Conservation (phyloP, 2,888 invertebrate genomes). For the Hesperia comma region DNA sequence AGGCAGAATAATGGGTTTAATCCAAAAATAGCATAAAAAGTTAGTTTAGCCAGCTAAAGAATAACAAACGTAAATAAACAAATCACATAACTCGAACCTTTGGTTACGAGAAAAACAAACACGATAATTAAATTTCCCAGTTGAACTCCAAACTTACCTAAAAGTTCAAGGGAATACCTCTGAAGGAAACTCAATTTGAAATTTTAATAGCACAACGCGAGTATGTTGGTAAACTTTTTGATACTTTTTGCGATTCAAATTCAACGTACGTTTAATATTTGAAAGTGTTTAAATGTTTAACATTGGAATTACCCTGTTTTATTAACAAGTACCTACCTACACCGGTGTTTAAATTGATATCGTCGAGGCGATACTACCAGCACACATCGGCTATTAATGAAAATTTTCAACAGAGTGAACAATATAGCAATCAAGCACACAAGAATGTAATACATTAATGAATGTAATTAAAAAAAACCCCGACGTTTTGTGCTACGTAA, state of each 20-base stretch:
- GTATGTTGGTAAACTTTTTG: neutral
- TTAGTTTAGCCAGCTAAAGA: no score
- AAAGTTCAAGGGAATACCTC: neutral
- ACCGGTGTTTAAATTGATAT: constrained; percentile 42
- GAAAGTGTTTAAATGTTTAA: constrained; percentile 6
- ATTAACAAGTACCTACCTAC: constrained; percentile 40
- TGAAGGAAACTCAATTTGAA: constrained; percentile 3
- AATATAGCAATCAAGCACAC: no score
- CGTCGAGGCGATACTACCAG: neutral
- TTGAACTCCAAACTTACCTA: neutral
- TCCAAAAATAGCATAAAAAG: no score
- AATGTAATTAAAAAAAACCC: no score
- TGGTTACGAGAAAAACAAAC: neutral
- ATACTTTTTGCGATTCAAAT: neutral
- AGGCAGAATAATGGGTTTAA: no score
- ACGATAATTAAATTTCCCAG: neutral
- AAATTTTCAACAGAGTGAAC: neutral
- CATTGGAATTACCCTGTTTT: constrained; percentile 38
- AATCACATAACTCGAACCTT: no score
- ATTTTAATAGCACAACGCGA: neutral
- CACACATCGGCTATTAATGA: constrained; percentile 7
- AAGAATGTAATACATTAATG: no score
- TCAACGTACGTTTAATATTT: constrained; percentile 1
- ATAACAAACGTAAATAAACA: no score
- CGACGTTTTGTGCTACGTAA: no score